phyloP scores from a whole-genome alignment of 1,140 invertebrate species.

The Formica selysi region DNA sequence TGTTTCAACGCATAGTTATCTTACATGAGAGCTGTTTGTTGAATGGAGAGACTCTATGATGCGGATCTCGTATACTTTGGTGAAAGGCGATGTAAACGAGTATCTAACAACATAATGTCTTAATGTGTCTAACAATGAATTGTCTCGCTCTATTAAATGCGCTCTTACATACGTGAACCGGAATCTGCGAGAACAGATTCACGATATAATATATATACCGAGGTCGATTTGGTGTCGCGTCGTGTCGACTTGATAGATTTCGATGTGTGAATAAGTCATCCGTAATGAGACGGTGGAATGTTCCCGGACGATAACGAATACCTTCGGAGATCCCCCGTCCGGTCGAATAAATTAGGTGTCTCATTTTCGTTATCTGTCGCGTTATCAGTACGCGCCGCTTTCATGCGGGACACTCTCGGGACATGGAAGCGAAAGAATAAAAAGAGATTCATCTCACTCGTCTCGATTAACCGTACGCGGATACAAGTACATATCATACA shows the following conservation, averaged over 20 bases:
- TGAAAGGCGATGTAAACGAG: conserved; percentile 48
- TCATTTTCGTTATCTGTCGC: conserved; percentile 45
- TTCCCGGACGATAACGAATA: conserved; percentile 19
- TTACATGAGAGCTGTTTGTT: neutral
- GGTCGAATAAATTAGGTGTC: conserved; percentile 39
- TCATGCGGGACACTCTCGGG: neutral
- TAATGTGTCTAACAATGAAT: conserved; percentile 48
- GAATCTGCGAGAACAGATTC: neutral
- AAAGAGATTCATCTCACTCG: conserved; percentile 20
- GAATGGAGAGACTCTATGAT: conserved; percentile 6
- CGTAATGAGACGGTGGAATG: conserved; percentile 46
- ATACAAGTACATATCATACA: conserved; percentile 20
- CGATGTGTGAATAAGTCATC: conserved; percentile 31
- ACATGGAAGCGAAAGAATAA: neutral
- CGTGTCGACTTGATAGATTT: conserved; percentile 28
- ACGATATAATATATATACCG: neutral
- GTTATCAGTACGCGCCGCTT: conserved; percentile 29
- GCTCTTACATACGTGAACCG: neutral
- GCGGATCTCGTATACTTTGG: conserved; percentile 34
- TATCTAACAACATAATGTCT: conserved; percentile 19
- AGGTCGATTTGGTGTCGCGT: neutral
- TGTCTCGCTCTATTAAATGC: conserved; percentile 42
- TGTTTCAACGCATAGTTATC: conserved; percentile 25
- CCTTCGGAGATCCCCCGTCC: neutral
- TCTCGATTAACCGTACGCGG: conserved; percentile 11